These are phyloP conservation scores for Aphodius granarius DNA, from an alignment of 2,888 invertebrate genomes.

Conservation along the genomic window DNA sequence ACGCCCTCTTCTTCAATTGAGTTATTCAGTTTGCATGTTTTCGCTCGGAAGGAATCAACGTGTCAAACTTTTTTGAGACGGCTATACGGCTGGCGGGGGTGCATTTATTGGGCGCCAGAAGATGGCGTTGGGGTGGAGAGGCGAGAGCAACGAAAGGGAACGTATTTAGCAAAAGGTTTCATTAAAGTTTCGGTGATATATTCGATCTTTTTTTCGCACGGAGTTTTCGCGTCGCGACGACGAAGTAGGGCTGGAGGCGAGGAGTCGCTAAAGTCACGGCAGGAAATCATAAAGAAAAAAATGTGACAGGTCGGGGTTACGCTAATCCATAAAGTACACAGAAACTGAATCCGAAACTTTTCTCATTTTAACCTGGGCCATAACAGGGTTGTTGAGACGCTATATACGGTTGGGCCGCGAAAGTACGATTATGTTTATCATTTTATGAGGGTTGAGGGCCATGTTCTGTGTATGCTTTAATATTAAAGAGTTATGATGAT, in stretches of 20 bases:
- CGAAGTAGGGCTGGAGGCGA: not conserved
- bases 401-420: not conserved
- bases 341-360: not conserved
- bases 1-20: conserved; percentile 6
- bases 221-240: not conserved
- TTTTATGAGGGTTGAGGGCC: too few species aligned
- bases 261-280: not conserved
- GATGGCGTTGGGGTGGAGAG: not conserved
- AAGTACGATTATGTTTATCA: not conserved
- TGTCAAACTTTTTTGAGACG: not conserved
- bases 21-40: conserved; percentile 15
- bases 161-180: not conserved
- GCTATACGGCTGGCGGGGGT: not conserved
- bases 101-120: not conserved
- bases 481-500: too few species aligned
- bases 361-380: not conserved
- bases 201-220: not conserved
- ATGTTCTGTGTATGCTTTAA: too few species aligned
- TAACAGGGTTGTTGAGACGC: too few species aligned
- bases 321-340: not conserved
- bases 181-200: not conserved
- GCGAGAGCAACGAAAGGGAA: not conserved
- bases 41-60: conserved; percentile 4
- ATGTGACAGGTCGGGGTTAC: not conserved
- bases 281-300: not conserved